Conservation (phyloP, 2,113 vertebrate genomes). For the Microcebus jonahi region DNA sequence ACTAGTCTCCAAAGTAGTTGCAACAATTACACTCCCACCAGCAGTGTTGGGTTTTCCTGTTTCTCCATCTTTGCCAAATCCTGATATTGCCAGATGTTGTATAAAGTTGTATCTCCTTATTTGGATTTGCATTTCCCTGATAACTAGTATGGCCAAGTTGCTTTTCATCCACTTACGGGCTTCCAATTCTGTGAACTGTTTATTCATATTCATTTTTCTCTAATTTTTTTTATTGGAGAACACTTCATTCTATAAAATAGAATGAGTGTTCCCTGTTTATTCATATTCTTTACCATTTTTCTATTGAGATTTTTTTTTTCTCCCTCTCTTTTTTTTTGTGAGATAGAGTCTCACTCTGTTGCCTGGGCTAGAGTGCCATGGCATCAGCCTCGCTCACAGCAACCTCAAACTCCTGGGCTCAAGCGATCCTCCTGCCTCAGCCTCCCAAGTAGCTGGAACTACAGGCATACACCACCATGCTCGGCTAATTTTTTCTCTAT, state of each 20-base stretch:
- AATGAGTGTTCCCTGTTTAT: neutral
- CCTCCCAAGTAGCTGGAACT: too few species aligned
- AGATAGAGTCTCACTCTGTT: too few species aligned
- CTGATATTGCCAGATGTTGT: neutral
- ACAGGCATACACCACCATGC: too few species aligned
- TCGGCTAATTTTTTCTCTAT: too few species aligned
- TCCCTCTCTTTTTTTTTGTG: too few species aligned
- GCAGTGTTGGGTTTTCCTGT: neutral
- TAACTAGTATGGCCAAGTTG: neutral
- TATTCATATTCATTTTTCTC: neutral
- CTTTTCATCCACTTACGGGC: neutral
- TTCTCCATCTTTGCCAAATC: constrained; percentile 9
- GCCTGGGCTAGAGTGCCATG: too few species aligned
- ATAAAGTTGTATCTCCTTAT: neutral
- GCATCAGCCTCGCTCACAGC: too few species aligned
- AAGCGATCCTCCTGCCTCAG: too few species aligned
- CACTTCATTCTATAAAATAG: too few species aligned
- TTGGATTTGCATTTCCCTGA: neutral
- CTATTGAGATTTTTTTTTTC: neutral
- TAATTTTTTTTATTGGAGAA: neutral
- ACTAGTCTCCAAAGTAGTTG: neutral
- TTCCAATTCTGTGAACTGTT: neutral
- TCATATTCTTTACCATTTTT: neutral
- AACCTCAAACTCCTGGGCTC: too few species aligned
- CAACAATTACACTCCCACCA: neutral